These are phyloP conservation scores for Charadrius vociferus DNA, from an alignment of 2,113 vertebrate genomes.

Conservation along the genomic window DNA sequence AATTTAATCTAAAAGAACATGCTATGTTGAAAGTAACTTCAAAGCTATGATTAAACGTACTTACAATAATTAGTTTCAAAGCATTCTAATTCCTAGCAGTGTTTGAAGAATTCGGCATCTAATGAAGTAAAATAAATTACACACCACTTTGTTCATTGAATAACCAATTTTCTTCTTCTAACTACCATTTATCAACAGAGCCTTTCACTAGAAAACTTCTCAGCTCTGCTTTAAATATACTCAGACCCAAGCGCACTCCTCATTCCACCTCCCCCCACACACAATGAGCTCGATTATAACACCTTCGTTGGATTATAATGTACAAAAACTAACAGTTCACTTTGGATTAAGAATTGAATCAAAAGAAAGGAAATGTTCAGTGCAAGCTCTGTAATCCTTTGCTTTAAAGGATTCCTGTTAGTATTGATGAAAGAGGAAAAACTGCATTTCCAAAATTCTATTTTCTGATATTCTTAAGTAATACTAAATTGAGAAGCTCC, in stretches of 20 bases:
- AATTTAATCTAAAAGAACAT: constrained; percentile 58
- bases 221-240: not conserved
- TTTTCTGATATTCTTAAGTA: not conserved
- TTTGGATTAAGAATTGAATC: not conserved
- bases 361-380: not conserved
- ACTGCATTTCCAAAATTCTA: not conserved
- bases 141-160: constrained; percentile 66
- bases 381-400: not conserved
- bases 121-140: constrained; percentile 78
- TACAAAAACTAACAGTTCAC: not conserved
- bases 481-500: not conserved
- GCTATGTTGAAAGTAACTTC: constrained; percentile 53
- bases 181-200: constrained; percentile 69
- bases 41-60: constrained; percentile 74
- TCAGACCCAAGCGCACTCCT: not conserved
- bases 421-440: not conserved
- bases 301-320: not conserved
- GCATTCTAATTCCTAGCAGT: constrained; percentile 59
- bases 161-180: constrained; percentile 68
- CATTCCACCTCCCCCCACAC: not conserved
- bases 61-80: constrained; percentile 74
- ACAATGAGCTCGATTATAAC: not conserved
- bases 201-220: constrained; percentile 46
- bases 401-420: not conserved
- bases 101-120: constrained; percentile 71